A percentile compares a stretch with the other conserved stretches of the same genome.
These are phyloP conservation scores for Varanus salvator DNA, from an alignment of 2,113 vertebrate species.

Conservation along the genomic window DNA sequence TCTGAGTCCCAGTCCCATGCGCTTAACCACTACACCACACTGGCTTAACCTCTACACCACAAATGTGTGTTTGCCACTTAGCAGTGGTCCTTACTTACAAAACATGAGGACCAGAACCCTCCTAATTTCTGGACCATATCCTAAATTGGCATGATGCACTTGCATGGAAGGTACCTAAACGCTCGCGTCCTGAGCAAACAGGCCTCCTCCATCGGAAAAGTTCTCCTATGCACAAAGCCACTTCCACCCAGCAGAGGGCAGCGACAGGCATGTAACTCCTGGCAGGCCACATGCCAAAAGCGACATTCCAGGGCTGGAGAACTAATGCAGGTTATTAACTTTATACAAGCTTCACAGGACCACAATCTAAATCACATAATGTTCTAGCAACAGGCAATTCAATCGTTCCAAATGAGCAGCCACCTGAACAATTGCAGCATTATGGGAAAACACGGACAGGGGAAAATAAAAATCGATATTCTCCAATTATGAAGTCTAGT, in stretches of 20 bases:
- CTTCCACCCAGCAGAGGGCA: not conserved
- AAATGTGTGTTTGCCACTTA: no score
- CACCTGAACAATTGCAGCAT: not conserved
- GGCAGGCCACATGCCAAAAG: no score
- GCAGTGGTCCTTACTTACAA: not conserved
- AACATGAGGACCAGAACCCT: not conserved
- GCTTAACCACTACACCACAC: no score
- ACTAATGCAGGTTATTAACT: slow-evolving; percentile 16
- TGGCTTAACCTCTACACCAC: no score
- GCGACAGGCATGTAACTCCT: not conserved
- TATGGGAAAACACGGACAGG: slow-evolving; percentile 11
- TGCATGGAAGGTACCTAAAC: not conserved
- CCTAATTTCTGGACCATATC: not conserved
- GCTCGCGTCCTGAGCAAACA: not conserved
- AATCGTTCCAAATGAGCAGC: slow-evolving; percentile 29
- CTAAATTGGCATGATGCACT: not conserved
- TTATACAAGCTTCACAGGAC: slow-evolving; percentile 25
- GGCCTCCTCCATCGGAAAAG: not conserved
- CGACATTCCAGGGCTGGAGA: not conserved
- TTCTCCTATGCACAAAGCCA: fast-evolving
- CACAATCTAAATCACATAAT: slow-evolving; percentile 34
- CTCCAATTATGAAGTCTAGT: slow-evolving; percentile 23
- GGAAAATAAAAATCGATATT: slow-evolving; percentile 24
- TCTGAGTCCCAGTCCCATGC: no score
- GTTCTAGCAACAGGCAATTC: slow-evolving; percentile 26